phyloP scores from a whole-genome alignment of 2,797 vertebrate genomes.

The Sarcophilus harrisii region DNA sequence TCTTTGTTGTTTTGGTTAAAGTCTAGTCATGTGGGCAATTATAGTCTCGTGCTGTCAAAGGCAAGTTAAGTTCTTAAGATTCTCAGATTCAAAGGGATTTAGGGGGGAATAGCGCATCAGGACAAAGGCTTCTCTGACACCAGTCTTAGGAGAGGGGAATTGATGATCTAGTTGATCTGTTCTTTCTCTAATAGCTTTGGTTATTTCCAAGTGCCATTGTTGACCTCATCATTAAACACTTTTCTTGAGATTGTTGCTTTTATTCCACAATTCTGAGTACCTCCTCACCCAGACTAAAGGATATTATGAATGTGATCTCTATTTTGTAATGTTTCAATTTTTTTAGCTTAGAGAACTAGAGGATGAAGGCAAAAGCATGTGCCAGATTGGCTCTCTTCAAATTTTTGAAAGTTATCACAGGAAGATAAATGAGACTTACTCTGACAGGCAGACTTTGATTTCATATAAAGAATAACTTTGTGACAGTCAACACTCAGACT shows the following conservation, averaged over 20 bases:
- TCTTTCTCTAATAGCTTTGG: fast-evolving
- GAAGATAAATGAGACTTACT: not conserved
- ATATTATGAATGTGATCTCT: not conserved
- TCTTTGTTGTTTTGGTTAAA: fast-evolving
- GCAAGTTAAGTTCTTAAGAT: fast-evolving
- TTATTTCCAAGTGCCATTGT: fast-evolving
- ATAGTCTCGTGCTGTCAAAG: fast-evolving
- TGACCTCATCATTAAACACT: not conserved
- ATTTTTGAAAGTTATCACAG: not conserved
- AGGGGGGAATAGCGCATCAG: not conserved
- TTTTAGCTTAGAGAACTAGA: not conserved
- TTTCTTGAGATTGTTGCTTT: too few relatives aligned
- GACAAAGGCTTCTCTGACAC: not conserved
- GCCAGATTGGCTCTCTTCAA: not conserved
- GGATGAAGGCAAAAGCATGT: not conserved
- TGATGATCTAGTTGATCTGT: fast-evolving
- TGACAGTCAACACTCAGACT: not conserved
- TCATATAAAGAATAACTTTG: not conserved
- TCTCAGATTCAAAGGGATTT: fast-evolving
- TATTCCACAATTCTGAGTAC: not conserved
- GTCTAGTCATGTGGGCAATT: fast-evolving
- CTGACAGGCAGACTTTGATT: not conserved
- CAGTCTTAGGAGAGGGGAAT: not conserved
- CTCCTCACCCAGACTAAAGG: too few relatives aligned
- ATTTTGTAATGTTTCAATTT: not conserved